Conservation (phyloP, 2,113 vertebrate species). For the Psittacula cyanocephala region DNA sequence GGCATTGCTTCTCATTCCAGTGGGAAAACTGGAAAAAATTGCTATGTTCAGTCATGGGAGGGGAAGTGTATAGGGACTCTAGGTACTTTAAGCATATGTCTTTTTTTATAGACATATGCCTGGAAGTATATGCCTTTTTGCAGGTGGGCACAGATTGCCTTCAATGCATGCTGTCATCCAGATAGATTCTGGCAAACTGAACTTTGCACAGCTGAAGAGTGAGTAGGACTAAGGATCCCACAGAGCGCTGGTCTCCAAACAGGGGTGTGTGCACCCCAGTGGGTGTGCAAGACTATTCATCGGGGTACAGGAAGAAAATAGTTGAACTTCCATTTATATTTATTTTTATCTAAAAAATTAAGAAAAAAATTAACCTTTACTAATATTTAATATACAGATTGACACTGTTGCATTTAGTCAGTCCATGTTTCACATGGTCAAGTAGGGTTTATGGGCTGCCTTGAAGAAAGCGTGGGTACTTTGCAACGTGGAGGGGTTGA, state of each 20-base stretch:
- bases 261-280: no score
- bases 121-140: background rate
- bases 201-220: background rate
- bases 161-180: background rate
- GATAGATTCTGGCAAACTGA: background rate
- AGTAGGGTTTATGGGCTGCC: background rate
- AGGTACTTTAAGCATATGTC: background rate
- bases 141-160: background rate
- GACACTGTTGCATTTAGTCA: background rate
- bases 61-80: background rate
- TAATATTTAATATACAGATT: background rate
- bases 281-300: rapidly evolving
- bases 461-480: background rate
- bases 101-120: background rate
- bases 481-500: rapidly evolving
- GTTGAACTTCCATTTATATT: background rate
- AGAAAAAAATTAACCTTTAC: background rate
- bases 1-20: background rate
- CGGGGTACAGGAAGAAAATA: background rate
- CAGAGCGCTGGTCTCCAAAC: background rate
- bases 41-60: background rate
- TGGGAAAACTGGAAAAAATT: background rate
- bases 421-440: background rate
- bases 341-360: background rate
- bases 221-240: background rate